These are phyloP conservation scores for Agrotis segetum DNA, from an alignment of 2,888 invertebrate genomes.

Conservation along the genomic window DNA sequence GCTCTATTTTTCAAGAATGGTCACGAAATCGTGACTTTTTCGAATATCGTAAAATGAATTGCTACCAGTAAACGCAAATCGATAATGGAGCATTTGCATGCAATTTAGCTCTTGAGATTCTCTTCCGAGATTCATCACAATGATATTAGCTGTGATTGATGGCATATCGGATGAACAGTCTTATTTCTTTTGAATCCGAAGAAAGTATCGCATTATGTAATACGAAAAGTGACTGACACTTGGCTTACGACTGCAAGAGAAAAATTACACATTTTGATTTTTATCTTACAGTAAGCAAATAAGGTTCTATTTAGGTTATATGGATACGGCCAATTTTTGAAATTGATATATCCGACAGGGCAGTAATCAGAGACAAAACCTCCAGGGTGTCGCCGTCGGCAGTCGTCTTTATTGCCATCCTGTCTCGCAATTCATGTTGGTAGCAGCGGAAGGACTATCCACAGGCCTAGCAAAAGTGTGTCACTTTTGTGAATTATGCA, in stretches of 20 bases:
- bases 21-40: conserved; percentile 35
- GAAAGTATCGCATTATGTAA: conserved; percentile 24
- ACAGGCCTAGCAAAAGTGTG: neutral
- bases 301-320: neutral
- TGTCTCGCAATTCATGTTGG: conserved; percentile 12
- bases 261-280: too few relatives aligned
- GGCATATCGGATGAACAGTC: conserved; percentile 16
- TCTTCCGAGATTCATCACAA: conserved; percentile 20
- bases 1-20: conserved; percentile 22
- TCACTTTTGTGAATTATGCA: conserved; percentile 20
- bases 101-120: conserved; percentile 26
- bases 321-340: neutral
- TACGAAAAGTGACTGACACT: neutral
- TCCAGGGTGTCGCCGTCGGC: neutral
- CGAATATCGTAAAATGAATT: conserved; percentile 20
- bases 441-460: conserved; percentile 9
- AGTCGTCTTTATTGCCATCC: conserved; percentile 2
- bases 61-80: conserved; percentile 21
- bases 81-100: conserved; percentile 36
- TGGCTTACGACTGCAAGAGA: neutral
- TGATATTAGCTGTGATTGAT: conserved; percentile 21
- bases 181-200: conserved; percentile 3
- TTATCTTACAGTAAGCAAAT: neutral
- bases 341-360: neutral
- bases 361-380: conserved; percentile 8